These are phyloP conservation scores for Carabus problematicus DNA, from an alignment of 2,888 invertebrate genomes.

Conservation along the genomic window DNA sequence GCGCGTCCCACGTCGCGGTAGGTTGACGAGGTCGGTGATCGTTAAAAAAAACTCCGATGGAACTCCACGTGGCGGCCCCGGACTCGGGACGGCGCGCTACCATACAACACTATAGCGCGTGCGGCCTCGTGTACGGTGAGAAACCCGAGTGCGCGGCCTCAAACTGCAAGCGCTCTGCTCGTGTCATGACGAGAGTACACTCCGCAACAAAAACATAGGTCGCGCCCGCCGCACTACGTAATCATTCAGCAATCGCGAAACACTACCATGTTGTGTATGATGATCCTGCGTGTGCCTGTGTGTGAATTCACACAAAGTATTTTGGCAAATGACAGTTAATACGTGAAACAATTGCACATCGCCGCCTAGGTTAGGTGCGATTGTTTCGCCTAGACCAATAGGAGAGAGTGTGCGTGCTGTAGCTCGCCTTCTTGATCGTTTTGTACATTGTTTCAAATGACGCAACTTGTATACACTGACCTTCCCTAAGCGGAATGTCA, in stretches of 20 bases:
- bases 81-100: conserved; percentile 52
- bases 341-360: not conserved
- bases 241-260: conserved; percentile 6
- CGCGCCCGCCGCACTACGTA: no score
- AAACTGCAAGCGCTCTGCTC: conserved; percentile 23
- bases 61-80: conserved; percentile 63
- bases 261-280: no score
- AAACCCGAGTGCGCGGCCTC: conserved; percentile 33
- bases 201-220: conserved; percentile 15
- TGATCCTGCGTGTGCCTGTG: not conserved
- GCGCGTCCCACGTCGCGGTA: conserved; percentile 64
- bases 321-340: not conserved
- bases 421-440: no score
- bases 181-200: conserved; percentile 18
- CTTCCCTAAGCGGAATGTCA: conserved; percentile 17
- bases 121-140: conserved; percentile 7
- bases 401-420: no score
- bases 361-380: no score
- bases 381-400: no score
- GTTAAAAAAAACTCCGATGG: conserved; percentile 59
- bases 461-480: conserved; percentile 20
- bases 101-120: conserved; percentile 23
- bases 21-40: conserved; percentile 71
- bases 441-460: conserved; percentile 14
- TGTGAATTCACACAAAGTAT: no score